A percentile compares a stretch with the other conserved stretches of the same genome.
phyloP scores from a whole-genome alignment of 2,113 vertebrate genomes.

The Bostrychus sinensis region DNA sequence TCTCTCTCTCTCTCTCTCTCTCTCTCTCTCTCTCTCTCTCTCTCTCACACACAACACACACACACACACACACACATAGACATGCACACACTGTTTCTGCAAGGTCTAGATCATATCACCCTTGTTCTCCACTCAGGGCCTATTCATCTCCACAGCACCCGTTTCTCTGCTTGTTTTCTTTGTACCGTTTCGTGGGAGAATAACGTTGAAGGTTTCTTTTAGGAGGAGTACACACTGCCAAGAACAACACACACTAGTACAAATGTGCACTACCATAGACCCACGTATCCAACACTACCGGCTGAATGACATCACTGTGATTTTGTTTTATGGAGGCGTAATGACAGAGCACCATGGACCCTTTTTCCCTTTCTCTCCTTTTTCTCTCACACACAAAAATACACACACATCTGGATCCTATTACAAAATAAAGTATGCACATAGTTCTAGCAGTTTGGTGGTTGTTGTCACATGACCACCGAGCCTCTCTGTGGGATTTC shows the following conservation, averaged over 20 bases:
- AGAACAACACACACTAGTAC: constrained; percentile 51
- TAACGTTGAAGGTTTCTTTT: constrained; percentile 53
- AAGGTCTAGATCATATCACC: constrained; percentile 47
- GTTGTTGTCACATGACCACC: constrained; percentile 63
- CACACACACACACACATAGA: constrained; percentile 6
- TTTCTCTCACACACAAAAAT: neutral
- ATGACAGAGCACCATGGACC: constrained; percentile 67
- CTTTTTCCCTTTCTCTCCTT: constrained; percentile 20
- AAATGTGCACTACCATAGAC: constrained; percentile 38
- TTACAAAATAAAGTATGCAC: constrained; percentile 70
- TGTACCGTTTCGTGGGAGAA: constrained; percentile 43
- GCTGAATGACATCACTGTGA: constrained; percentile 71
- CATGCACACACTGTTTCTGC: constrained; percentile 25
- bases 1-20: neutral
- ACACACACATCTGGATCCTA: constrained; percentile 66
- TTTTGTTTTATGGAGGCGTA: constrained; percentile 74
- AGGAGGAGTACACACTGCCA: constrained; percentile 53
- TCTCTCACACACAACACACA: constrained; percentile 2
- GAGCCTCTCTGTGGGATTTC: constrained; percentile 48
- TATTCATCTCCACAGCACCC: constrained; percentile 41
- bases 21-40: neutral
- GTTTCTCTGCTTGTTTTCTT: constrained; percentile 34
- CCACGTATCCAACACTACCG: constrained; percentile 30
- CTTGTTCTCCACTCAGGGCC: constrained; percentile 48
- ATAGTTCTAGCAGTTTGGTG: constrained; percentile 60